Percentiles rank a stretch among this genome's conserved stretches.
Evolutionary conservation across 2,797 vertebrate genomes (phyloP).

Genomic region (Mycteria americana): DNA sequence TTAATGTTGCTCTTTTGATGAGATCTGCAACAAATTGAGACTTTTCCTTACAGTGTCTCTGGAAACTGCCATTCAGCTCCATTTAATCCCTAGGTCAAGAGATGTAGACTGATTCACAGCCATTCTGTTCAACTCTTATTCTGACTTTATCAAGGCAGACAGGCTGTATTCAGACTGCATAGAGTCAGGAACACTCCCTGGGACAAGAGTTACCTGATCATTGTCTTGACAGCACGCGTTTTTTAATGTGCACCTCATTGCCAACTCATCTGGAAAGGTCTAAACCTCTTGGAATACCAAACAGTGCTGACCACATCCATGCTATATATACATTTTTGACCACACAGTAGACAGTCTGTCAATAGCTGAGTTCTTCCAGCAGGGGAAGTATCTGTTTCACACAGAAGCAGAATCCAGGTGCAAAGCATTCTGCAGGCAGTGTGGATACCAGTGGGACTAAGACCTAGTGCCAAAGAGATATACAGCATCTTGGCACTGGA

Average conservation of each 20-base stretch:
- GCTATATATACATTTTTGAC: neutral
- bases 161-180: neutral
- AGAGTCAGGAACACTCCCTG: neutral
- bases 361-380: neutral
- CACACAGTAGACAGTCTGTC: neutral
- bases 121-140: neutral
- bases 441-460: neutral
- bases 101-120: neutral
- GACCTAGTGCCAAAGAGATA: neutral
- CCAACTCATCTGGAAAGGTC: neutral
- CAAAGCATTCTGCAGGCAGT: neutral
- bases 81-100: neutral
- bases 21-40: neutral
- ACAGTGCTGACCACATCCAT: neutral
- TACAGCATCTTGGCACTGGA: neutral
- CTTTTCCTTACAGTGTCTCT: neutral
- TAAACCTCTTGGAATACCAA: neutral
- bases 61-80: neutral
- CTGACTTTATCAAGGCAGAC: neutral
- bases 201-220: neutral
- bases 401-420: neutral
- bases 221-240: accelerated
- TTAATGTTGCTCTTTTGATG: neutral
- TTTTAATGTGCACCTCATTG: neutral
- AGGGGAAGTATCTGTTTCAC: neutral